These are phyloP conservation scores for Tauraco hartlaubi DNA, from an alignment of 2,797 vertebrate species.

Conservation along the genomic window DNA sequence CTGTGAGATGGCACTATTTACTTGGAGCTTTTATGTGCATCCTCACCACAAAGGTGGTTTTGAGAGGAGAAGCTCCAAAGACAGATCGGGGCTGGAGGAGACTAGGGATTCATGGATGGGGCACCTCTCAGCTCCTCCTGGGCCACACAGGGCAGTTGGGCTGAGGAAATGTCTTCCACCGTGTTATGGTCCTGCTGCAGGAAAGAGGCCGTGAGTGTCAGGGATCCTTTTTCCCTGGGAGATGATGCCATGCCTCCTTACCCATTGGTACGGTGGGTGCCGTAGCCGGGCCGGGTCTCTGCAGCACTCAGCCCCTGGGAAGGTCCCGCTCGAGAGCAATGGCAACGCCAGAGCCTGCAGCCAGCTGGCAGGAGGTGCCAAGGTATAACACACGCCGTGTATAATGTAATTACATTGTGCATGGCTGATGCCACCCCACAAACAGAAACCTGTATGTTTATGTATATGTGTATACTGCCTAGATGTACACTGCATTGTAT, in stretches of 20 bases:
- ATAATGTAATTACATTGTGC: neutral
- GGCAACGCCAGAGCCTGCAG: rapidly evolving
- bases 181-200: neutral
- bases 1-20: neutral
- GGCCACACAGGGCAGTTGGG: rapidly evolving
- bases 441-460: no score
- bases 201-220: neutral
- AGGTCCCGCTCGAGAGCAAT: neutral
- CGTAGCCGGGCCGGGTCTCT: rapidly evolving
- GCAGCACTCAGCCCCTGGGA: rapidly evolving
- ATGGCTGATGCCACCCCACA: rapidly evolving
- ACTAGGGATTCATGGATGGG: neutral
- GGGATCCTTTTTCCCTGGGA: neutral
- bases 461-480: neutral
- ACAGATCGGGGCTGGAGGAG: neutral
- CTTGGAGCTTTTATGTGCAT: neutral
- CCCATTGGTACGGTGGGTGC: rapidly evolving
- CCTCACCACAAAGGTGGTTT: neutral
- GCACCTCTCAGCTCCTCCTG: neutral
- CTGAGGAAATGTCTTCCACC: neutral
- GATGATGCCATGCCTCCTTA: neutral
- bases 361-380: neutral
- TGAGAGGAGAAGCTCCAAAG: neutral
- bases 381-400: neutral
- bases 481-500: neutral